Evolutionary conservation across 1,140 invertebrate species (phyloP), one percentile per base, ranked within the genome.

Genomic region (Pentalonia nigronervosa): DNA sequence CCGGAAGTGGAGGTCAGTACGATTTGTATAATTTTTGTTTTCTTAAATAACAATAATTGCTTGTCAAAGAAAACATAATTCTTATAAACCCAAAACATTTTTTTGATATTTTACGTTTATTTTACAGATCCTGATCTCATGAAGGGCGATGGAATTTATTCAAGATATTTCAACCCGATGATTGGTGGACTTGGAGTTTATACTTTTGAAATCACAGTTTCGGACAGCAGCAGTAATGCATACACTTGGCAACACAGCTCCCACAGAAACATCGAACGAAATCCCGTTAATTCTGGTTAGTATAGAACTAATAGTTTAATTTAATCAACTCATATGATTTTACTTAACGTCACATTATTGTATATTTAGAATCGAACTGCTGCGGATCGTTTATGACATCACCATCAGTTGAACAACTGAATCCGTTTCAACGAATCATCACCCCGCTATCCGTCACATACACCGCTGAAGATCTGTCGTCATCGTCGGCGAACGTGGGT

Each of bases 71-170:
- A 21, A n/a, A 34, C 30, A 76, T 23, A 0, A 83, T 21, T 30
- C 1, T 36, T 20, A 1, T 30, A 50, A 47, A 23, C 9, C 9
- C 20, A 23, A 60, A 25, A 67, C 60, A 67, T 67, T 67, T 67
- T 81, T 84, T 86, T n/a, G 41, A 47, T 1, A 84, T 88, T 93
- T 93, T 88, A 50, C n/a, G 6, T 90, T 94, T 90, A 94, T 92
- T 87, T 94, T 94, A 34, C 94, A 96, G 97, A 97, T 95, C 96
- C 96, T 7, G 97, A 97, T 95, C 95, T 97, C 23, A 96, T 96
- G 34, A 96, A 96, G 95, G 96, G 96, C 20, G 97, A 97, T 95
- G 97, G 97, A 30, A 95, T 97, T 30, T 97, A 97, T 94, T 96
- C 96, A 0, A 95, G 96, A 90, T 97, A 96, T 94, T 96, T 97